phyloP scores from a whole-genome alignment of 2,113 vertebrate genomes.

The Calyptommatus sinebrachiatus region DNA sequence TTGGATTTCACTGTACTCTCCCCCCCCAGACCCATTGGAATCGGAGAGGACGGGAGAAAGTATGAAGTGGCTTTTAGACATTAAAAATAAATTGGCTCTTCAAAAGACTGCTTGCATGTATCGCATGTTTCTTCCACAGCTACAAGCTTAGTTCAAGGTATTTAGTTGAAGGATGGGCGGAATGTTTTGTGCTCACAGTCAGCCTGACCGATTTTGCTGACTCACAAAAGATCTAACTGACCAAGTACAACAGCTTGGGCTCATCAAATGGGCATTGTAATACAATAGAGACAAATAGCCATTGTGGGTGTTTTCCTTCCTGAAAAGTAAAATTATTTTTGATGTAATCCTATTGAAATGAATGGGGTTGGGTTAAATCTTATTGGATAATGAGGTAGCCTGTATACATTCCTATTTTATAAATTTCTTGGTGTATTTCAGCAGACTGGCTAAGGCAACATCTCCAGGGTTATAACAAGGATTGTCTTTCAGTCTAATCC shows the following conservation, averaged over 20 bases:
- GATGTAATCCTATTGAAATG: background rate
- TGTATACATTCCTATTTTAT: conserved; percentile 13
- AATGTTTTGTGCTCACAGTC: background rate
- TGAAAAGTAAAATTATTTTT: background rate
- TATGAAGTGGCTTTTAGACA: background rate
- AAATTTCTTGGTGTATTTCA: conserved; percentile 25
- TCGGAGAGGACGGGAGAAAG: background rate
- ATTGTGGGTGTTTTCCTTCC: background rate
- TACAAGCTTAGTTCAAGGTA: background rate
- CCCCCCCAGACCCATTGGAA: background rate
- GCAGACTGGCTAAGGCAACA: conserved; percentile 40
- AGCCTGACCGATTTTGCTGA: background rate
- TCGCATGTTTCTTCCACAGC: background rate
- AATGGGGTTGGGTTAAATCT: background rate
- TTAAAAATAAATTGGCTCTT: background rate
- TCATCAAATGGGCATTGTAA: background rate
- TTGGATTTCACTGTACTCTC: background rate
- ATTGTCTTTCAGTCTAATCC: conserved; percentile 59
- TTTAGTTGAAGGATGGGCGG: background rate
- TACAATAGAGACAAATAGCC: background rate
- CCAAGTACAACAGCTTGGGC: background rate
- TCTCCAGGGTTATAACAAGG: conserved; percentile 25
- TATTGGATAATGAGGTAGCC: background rate
- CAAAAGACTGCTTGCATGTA: too few relatives aligned
- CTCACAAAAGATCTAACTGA: background rate